Evolutionary conservation across 64 coral and sea anemone species (phyloP).

Genomic region (Orbicella faveolata): DNA sequence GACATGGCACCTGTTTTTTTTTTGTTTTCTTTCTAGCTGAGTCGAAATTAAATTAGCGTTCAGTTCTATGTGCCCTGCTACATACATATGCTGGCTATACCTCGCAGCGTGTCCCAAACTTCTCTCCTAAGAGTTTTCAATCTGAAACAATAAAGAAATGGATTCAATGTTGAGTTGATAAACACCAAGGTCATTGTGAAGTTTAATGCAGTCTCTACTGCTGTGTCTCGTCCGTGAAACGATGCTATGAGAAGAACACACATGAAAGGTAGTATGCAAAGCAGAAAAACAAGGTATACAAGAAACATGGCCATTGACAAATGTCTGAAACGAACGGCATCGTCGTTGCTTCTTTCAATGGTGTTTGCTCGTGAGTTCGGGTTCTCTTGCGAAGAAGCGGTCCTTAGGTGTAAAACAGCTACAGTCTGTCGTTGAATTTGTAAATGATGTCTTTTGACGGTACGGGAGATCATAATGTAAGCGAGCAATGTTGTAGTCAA

Average conservation of each 20-base stretch:
- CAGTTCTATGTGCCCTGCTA: neutral
- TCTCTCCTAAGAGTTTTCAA: neutral
- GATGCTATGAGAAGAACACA: neutral
- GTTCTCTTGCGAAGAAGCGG: neutral
- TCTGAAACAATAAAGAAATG: neutral
- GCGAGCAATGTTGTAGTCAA: neutral
- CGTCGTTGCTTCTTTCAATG: neutral
- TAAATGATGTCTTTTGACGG: neutral
- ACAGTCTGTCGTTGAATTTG: neutral
- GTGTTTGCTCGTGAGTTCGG: neutral
- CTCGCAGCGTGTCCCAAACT: neutral
- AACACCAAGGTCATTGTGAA: constrained; percentile 10
- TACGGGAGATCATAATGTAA: neutral
- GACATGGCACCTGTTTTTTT: no score
- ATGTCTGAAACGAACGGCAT: neutral
- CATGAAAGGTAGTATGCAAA: neutral
- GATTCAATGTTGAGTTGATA: neutral
- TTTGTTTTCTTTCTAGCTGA: no score
- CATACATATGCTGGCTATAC: neutral
- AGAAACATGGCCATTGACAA: neutral
- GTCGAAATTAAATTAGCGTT: neutral
- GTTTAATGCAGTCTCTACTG: neutral
- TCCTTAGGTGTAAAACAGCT: neutral
- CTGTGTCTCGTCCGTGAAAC: neutral
- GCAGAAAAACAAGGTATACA: neutral